Evolutionary conservation across 2,888 invertebrate species (phyloP), one percentile per base, ranked within the genome.

Genomic region (Zygothrica quintamaculata): DNA sequence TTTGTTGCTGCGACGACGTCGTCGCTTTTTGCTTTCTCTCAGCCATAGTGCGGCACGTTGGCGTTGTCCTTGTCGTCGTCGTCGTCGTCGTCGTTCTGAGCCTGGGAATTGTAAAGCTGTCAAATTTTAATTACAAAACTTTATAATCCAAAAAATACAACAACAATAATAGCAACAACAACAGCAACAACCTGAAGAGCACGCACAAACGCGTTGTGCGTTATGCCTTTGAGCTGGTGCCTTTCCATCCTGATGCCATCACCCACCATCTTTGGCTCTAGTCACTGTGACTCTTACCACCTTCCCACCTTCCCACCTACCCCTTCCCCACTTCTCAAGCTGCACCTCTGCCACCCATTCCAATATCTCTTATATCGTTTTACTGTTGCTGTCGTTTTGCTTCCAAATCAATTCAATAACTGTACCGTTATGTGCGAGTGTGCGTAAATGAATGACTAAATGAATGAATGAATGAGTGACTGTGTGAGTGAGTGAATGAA

Each of bases 41-140:
- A 8, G 5, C 26, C 26, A 4, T 8, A 26, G 5, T 26, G 4
- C 26, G 5, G 8, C 8, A 4, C 26, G 8, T 26, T 8, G 26
- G 29, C 29, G 1, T 29, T 9, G 12, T 1, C 34, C 5, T 13
- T 4, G n/a, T 12, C 34, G 1, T 11, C 1, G 34, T 12, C 22
- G 9, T 18, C 9, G 9, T 47, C 40, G 44, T 51, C 40, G 29
- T 39, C 25, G 43, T 42, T n/a, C 53, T 48, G 52, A 39, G 64
- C 84, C 80, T 87, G 80, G 86, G 82, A 82, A 82, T 82, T 82
- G 82, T 82, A 82, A 82, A 87, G 82, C 82, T 82, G 82, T 82
- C 82, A 82, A 82, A 82, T 82, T 82, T 82, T 87, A 82, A 82
- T 82, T 82, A 82, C 82, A 82, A 82, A 82, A 82, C 82, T 82